A percentile compares a stretch with the other conserved stretches of the same genome.
phyloP scores from a whole-genome alignment of 2,888 invertebrate species.

The Conchocele bisecta region DNA sequence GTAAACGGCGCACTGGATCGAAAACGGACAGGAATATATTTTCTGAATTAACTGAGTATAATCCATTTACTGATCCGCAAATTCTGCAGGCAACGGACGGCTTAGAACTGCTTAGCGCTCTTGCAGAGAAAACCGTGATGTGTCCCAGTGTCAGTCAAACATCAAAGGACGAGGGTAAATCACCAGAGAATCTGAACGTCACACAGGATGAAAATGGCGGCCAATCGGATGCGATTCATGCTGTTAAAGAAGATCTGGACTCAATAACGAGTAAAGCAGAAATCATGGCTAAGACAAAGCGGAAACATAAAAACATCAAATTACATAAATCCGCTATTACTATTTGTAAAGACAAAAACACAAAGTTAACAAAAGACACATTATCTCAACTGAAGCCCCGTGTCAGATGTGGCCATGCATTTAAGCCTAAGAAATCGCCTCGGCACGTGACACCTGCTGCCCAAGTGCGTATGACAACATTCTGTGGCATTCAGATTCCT shows the following conservation, averaged over 20 bases:
- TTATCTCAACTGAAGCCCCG: constrained; percentile 39
- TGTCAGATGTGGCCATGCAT: constrained; percentile 52
- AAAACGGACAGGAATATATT: constrained; percentile 43
- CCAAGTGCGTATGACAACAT: constrained; percentile 41
- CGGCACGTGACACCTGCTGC: constrained; percentile 1
- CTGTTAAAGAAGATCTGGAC: constrained; percentile 25
- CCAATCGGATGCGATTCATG: constrained; percentile 17
- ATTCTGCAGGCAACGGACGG: constrained; percentile 76
- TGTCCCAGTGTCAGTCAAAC: constrained; percentile 24
- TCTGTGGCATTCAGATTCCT: constrained; percentile 65
- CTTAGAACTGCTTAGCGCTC: constrained; percentile 75
- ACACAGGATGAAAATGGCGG: constrained; percentile 1
- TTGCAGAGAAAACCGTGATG: constrained; percentile 75
- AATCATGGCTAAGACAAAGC: too few relatives aligned
- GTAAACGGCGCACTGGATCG: background rate
- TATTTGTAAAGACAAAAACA: background rate
- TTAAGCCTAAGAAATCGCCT: constrained; percentile 48
- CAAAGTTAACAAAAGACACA: constrained; percentile 1
- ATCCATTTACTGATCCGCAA: constrained; percentile 76
- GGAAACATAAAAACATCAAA: too few relatives aligned
- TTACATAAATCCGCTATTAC: background rate
- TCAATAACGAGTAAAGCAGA: background rate
- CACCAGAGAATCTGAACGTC: background rate
- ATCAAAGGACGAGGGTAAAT: background rate
- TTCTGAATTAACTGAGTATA: constrained; percentile 58